A percentile compares a stretch with the other conserved stretches of the same genome.
Conservation (phyloP, 2,888 invertebrate genomes). For the Pterostichus niger region DNA sequence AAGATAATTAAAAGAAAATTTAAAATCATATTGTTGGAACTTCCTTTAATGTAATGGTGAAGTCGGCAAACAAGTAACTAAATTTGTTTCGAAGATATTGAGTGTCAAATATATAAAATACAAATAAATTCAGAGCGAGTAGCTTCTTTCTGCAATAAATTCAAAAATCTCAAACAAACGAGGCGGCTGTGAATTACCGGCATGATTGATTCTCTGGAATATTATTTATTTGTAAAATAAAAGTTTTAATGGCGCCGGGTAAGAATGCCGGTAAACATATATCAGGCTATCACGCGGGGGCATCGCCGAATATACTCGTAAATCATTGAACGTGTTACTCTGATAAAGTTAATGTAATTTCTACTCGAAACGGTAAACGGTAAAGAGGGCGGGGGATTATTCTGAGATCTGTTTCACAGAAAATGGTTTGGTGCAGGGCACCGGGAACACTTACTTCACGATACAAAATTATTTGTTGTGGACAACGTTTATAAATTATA, state of each 20-base stretch:
- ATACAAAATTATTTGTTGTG: no score
- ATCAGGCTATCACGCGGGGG: constrained; percentile 49
- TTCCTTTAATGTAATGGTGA: no score
- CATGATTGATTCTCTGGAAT: constrained; percentile 56
- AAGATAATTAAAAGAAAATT: no score
- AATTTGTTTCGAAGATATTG: no score
- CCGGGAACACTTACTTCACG: no score
- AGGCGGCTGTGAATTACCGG: constrained; percentile 44
- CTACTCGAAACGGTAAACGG: constrained; percentile 53
- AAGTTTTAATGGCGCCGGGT: constrained; percentile 52
- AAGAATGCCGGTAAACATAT: constrained; percentile 53
- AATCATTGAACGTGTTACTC: constrained; percentile 59
- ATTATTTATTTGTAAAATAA: constrained; percentile 61
- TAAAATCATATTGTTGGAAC: no score
- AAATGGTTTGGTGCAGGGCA: no score
- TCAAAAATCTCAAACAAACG: constrained; percentile 54
- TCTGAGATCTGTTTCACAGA: no score
- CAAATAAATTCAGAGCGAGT: not conserved
- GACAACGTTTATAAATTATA: no score
- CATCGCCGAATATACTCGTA: constrained; percentile 54
- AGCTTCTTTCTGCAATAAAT: constrained; percentile 14
- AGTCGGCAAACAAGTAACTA: no score
- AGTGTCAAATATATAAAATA: not conserved
- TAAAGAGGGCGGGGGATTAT: no score
- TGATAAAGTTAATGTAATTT: constrained; percentile 69